These are phyloP conservation scores for Choristoneura rosaceana DNA, from an alignment of 2,888 invertebrate genomes.

Conservation along the genomic window DNA sequence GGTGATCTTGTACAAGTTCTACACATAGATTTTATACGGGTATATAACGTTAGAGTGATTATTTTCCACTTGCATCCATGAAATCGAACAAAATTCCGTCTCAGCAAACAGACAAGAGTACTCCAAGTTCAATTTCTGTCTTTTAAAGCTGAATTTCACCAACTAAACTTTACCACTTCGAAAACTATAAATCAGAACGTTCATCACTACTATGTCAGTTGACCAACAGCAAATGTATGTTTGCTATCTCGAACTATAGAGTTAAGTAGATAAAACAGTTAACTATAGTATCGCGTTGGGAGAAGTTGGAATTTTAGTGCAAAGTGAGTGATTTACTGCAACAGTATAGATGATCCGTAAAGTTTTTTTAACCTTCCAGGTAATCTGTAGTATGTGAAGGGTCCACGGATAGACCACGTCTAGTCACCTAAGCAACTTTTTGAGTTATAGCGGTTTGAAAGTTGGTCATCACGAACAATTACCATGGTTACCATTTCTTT, in stretches of 20 bases:
- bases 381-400: too few relatives aligned
- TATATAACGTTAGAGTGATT: too few relatives aligned
- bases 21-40: too few relatives aligned
- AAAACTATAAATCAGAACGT: conserved; percentile 11
- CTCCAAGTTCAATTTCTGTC: neutral
- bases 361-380: too few relatives aligned
- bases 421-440: too few relatives aligned
- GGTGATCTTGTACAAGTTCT: too few relatives aligned
- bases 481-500: too few relatives aligned
- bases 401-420: too few relatives aligned
- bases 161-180: neutral
- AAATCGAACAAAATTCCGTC: neutral
- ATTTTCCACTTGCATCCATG: neutral
- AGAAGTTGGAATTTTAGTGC: conserved; percentile 2
- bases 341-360: neutral
- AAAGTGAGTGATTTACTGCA: conserved; percentile 9
- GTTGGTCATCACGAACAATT: too few relatives aligned
- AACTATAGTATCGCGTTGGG: neutral
- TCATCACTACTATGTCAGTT: neutral
- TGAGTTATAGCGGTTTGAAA: too few relatives aligned
- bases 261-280: neutral
- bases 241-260: conserved; percentile 11
- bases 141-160: neutral
- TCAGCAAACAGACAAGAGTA: neutral
- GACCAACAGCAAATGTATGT: conserved; percentile 3